Percentiles rank a stretch among this genome's conserved stretches.
Evolutionary conservation across 1,140 invertebrate species (phyloP).

Genomic region (Popillia japonica): DNA sequence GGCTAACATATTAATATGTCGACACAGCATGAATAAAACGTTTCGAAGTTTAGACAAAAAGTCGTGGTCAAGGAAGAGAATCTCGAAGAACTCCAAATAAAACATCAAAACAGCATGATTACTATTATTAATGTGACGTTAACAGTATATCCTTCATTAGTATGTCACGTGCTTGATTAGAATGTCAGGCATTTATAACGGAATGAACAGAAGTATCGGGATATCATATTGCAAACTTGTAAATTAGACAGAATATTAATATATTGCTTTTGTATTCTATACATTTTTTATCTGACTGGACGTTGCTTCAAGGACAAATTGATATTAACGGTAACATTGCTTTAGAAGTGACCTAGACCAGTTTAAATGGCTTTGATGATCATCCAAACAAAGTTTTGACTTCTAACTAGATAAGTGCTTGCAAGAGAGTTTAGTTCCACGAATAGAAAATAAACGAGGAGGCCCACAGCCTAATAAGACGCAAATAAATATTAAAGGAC

Average conservation of each 20-base stretch:
- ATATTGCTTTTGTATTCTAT: too few species aligned
- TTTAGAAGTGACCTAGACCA: constrained; percentile 29
- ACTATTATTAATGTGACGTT: too few species aligned
- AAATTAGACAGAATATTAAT: too few species aligned
- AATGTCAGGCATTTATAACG: not conserved
- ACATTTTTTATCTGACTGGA: not conserved
- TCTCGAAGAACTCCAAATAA: too few species aligned
- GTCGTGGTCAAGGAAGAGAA: too few species aligned
- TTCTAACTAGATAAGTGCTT: constrained; percentile 25
- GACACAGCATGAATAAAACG: too few species aligned
- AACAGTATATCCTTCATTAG: too few species aligned
- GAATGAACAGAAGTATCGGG: not conserved
- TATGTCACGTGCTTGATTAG: not conserved
- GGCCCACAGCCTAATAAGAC: too few species aligned
- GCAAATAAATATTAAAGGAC: not conserved
- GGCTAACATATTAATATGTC: too few species aligned
- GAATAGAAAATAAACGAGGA: not conserved
- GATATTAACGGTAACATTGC: constrained; percentile 21
- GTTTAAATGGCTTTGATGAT: not conserved
- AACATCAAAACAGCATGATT: too few species aligned
- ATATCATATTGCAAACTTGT: not conserved
- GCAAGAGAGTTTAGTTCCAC: not conserved
- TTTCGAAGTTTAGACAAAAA: too few species aligned
- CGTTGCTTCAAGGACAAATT: constrained; percentile 12
- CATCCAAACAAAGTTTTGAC: constrained; percentile 31